phyloP scores from a whole-genome alignment of 2,113 vertebrate genomes.

The Poeciliopsis occidentalis region DNA sequence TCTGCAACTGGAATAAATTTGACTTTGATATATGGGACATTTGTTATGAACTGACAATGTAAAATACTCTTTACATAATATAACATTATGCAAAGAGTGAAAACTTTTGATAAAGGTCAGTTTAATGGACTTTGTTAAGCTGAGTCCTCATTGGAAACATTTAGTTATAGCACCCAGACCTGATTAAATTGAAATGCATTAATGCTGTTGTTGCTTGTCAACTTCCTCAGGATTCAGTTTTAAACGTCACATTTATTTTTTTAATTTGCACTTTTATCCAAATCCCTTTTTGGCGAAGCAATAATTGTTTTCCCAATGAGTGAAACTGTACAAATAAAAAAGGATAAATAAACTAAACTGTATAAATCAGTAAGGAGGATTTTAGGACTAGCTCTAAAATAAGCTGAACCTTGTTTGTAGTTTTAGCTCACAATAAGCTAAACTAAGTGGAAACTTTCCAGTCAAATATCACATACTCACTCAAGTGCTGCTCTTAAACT shows the following conservation, averaged over 20 bases:
- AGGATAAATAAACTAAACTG: background rate
- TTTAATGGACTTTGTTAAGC: too few species aligned
- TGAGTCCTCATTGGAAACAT: background rate
- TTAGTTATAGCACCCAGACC: background rate
- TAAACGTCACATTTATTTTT: background rate
- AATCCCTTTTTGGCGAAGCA: too few species aligned
- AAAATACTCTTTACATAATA: too few species aligned
- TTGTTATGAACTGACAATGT: too few species aligned
- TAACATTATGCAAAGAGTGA: too few species aligned
- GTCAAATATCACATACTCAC: conserved; percentile 59
- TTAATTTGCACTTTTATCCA: background rate
- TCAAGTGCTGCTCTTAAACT: conserved; percentile 46
- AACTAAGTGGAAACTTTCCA: background rate
- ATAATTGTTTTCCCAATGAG: too few species aligned
- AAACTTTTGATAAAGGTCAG: too few species aligned
- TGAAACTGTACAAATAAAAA: background rate
- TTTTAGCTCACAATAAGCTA: too few species aligned
- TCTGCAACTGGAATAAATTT: too few species aligned
- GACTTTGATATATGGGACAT: too few species aligned
- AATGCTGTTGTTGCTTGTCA: background rate
- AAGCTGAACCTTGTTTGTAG: too few species aligned
- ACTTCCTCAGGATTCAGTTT: background rate
- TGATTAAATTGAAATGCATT: background rate
- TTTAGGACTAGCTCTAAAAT: too few species aligned
- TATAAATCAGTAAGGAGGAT: background rate